These are phyloP conservation scores for Poecilia velifera DNA, from an alignment of 2,797 vertebrate species.

Conservation along the genomic window DNA sequence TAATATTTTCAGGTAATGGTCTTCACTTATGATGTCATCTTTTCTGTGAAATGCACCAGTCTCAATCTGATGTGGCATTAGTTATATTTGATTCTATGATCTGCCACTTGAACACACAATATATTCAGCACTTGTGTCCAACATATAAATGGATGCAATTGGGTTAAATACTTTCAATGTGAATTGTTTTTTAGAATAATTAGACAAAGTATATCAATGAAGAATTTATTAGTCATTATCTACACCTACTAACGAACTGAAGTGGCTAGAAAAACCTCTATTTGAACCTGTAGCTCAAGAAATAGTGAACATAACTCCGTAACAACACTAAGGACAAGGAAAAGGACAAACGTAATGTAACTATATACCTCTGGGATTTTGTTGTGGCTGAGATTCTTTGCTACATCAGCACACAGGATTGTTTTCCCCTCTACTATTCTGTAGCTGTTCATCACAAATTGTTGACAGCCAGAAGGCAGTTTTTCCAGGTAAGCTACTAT, in stretches of 20 bases:
- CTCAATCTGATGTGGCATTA: background rate
- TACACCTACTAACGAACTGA: background rate
- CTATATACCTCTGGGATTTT: background rate
- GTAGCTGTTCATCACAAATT: background rate
- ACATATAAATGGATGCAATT: background rate
- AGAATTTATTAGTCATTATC: background rate
- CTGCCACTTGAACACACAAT: background rate
- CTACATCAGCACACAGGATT: background rate
- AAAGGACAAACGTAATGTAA: conserved; percentile 7
- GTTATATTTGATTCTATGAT: background rate
- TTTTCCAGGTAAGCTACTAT: background rate
- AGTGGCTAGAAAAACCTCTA: background rate
- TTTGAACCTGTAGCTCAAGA: background rate
- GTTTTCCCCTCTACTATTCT: background rate
- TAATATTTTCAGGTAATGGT: background rate
- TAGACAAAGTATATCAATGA: background rate
- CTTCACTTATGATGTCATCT: background rate
- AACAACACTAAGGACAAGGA: background rate
- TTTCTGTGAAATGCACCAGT: background rate
- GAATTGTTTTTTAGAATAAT: background rate
- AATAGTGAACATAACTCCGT: conserved; percentile 1
- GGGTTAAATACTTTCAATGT: background rate
- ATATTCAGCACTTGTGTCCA: background rate
- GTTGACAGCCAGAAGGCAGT: background rate
- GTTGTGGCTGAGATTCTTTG: background rate